Percentiles rank a stretch among this genome's conserved stretches.
Evolutionary conservation across 2,797 vertebrate genomes (phyloP).

Genomic region (Glyptemys insculpta): DNA sequence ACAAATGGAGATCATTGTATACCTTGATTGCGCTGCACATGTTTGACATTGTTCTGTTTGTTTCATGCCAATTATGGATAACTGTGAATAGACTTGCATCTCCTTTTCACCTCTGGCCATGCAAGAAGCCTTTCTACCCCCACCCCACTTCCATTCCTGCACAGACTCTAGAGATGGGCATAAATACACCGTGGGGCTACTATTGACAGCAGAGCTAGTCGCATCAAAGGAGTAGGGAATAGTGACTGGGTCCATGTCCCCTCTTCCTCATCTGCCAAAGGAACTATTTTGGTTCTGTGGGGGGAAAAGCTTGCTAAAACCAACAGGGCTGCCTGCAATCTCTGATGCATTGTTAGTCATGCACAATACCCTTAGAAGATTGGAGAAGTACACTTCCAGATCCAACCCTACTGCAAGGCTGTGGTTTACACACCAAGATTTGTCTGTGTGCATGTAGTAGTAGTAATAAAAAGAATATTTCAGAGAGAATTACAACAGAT

Average conservation of each 20-base stretch:
- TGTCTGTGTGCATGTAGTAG: not conserved
- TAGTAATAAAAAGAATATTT: not conserved
- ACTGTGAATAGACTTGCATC: fast-evolving
- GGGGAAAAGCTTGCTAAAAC: not conserved
- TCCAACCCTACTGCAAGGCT: not conserved
- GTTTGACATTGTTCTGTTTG: too few species aligned
- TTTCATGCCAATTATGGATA: too few species aligned
- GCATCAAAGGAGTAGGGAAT: not conserved
- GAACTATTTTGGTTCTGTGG: not conserved
- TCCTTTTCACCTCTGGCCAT: too few species aligned
- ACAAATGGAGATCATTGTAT: not conserved
- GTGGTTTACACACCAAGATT: not conserved
- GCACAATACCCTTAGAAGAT: not conserved
- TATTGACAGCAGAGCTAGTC: not conserved
- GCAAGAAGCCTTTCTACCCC: fast-evolving
- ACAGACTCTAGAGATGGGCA: not conserved
- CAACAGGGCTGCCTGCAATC: not conserved
- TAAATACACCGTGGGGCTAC: not conserved
- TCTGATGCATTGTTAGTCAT: not conserved
- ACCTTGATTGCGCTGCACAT: not conserved
- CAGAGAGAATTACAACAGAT: not conserved
- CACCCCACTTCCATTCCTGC: not conserved
- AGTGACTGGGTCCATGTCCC: not conserved
- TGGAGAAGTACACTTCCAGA: not conserved
- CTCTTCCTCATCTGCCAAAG: not conserved